Conservation (phyloP, 2,888 invertebrate species). For the Alentia gelatinosa region DNA sequence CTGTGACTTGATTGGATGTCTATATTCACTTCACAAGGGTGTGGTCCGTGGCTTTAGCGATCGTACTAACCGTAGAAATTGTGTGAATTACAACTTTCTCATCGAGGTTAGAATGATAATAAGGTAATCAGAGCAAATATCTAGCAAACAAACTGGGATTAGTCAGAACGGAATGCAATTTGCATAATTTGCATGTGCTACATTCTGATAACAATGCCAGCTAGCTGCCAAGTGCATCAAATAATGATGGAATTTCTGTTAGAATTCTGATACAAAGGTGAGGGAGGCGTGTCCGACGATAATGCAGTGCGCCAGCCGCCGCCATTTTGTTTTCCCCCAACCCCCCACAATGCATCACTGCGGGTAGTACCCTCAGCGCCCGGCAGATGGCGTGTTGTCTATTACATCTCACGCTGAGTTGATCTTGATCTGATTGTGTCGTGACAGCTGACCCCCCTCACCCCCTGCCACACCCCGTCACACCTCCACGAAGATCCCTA, state of each 20-base stretch:
- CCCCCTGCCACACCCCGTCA: no score
- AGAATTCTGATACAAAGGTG: constrained; percentile 26
- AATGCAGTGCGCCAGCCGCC: neutral
- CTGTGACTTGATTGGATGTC: neutral
- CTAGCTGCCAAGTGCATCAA: neutral
- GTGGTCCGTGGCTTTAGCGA: no score
- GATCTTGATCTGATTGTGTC: constrained; percentile 49
- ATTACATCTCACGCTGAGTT: constrained; percentile 40
- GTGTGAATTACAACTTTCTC: no score
- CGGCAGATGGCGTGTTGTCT: constrained; percentile 41
- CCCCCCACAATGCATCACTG: neutral
- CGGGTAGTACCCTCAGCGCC: neutral
- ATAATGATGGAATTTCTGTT: neutral
- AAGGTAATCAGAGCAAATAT: neutral
- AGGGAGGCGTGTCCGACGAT: neutral
- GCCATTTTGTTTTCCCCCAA: neutral
- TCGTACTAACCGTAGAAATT: no score
- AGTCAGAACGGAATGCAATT: neutral
- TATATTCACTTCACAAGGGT: neutral
- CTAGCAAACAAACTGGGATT: neutral
- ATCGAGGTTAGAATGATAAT: no score
- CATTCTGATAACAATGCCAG: neutral
- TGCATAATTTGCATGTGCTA: neutral
- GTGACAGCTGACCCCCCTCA: constrained; percentile 30
- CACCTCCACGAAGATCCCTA: neutral